Evolutionary conservation across 1,140 invertebrate species (phyloP).

Genomic region (Diabrotica virgifera): DNA sequence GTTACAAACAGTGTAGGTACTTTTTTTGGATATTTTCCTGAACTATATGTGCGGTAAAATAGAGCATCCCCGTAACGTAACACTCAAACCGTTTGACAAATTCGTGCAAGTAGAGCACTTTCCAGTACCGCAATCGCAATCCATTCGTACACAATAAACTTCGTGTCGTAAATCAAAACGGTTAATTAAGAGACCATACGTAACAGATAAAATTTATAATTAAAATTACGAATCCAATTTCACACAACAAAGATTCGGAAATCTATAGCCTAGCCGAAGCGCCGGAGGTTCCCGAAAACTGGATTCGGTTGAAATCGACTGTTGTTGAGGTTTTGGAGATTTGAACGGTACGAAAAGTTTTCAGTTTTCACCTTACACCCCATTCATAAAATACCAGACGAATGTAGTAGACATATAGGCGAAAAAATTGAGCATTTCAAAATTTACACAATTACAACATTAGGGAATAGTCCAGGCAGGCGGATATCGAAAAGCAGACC

Average conservation of each 20-base stretch:
- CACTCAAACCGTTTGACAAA: conserved; percentile 1
- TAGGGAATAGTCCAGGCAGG: too few species aligned
- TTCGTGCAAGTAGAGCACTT: conserved; percentile 15
- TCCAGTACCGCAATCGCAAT: conserved; percentile 1
- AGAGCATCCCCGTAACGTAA: too few species aligned
- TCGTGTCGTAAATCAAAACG: conserved; percentile 25
- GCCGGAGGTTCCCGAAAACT: neutral
- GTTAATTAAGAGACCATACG: conserved; percentile 32
- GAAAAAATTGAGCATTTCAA: too few species aligned
- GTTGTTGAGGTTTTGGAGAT: neutral
- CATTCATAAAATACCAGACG: too few species aligned
- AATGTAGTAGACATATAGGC: too few species aligned
- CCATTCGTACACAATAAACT: conserved; percentile 14
- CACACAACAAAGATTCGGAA: conserved; percentile 45
- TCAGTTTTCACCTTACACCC: too few species aligned
- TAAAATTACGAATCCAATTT: conserved; percentile 48
- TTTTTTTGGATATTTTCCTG: too few species aligned
- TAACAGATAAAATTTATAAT: conserved; percentile 43
- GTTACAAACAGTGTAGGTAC: too few species aligned
- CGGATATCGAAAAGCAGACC: too few species aligned
- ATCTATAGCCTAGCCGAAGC: conserved; percentile 35
- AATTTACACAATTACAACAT: too few species aligned
- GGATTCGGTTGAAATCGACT: neutral
- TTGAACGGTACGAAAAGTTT: neutral
- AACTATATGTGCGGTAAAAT: too few species aligned